Evolutionary conservation across 1,140 invertebrate species (phyloP).

Genomic region (Reticulitermes speratus): DNA sequence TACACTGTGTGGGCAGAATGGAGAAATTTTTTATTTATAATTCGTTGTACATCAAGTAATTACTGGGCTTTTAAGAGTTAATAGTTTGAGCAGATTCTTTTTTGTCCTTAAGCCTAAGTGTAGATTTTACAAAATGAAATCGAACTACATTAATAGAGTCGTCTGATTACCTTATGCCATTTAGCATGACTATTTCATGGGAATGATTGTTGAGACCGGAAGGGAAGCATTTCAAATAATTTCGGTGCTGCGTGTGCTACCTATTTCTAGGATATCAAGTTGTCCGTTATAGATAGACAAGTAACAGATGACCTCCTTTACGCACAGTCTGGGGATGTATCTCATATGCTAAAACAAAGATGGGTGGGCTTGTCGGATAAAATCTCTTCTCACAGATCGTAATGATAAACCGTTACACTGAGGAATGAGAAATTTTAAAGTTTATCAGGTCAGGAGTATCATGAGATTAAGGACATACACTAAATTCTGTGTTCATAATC

Average conservation of each 20-base stretch:
- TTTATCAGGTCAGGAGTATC: neutral
- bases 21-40: too few relatives aligned
- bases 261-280: neutral
- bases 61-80: too few relatives aligned
- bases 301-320: neutral
- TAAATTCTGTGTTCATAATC: neutral
- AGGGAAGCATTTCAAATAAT: too few relatives aligned
- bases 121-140: too few relatives aligned
- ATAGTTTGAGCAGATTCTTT: too few relatives aligned
- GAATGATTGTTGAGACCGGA: neutral
- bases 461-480: neutral
- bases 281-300: neutral
- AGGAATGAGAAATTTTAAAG: neutral
- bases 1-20: too few relatives aligned
- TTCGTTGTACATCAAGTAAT: too few relatives aligned
- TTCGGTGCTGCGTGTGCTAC: too few relatives aligned
- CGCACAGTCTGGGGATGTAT: neutral
- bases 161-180: too few relatives aligned
- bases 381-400: neutral
- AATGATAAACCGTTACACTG: neutral
- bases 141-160: too few relatives aligned
- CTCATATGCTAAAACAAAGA: neutral
- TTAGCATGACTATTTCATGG: neutral
- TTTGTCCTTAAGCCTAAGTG: too few relatives aligned
- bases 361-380: neutral